phyloP scores from a whole-genome alignment of 2,888 invertebrate species.

The Hyles lineata region DNA sequence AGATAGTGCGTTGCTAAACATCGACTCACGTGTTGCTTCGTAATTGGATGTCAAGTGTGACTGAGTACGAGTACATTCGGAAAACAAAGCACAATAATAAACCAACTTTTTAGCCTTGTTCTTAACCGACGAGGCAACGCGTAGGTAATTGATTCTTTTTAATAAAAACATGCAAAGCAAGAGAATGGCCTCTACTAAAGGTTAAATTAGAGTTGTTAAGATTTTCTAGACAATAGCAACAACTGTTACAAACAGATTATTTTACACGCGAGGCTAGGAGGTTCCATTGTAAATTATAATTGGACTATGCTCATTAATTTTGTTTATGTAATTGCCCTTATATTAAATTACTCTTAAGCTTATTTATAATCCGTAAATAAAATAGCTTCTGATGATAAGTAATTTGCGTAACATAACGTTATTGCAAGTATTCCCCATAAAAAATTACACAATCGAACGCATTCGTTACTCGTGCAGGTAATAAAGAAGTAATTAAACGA shows the following conservation, averaged over 20 bases:
- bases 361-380: no score
- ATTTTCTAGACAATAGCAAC: not conserved
- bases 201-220: not conserved
- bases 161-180: not conserved
- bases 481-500: no score
- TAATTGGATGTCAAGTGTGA: constrained; percentile 34
- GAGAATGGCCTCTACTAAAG: not conserved
- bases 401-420: no score
- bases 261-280: not conserved
- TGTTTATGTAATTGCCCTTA: no score
- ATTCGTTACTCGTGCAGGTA: no score
- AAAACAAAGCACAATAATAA: constrained; percentile 32
- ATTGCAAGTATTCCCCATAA: no score
- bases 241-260: not conserved
- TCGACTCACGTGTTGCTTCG: constrained; percentile 32
- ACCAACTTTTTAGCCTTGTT: constrained; percentile 17
- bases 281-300: not conserved
- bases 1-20: constrained; percentile 32
- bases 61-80: not conserved
- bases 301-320: not conserved
- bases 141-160: not conserved
- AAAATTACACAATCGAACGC: no score
- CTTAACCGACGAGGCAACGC: not conserved
- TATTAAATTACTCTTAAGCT: no score
- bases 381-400: no score